Evolutionary conservation across 1,140 invertebrate genomes (phyloP), one percentile per base, ranked within the genome.

Genomic region (Popillia japonica): DNA sequence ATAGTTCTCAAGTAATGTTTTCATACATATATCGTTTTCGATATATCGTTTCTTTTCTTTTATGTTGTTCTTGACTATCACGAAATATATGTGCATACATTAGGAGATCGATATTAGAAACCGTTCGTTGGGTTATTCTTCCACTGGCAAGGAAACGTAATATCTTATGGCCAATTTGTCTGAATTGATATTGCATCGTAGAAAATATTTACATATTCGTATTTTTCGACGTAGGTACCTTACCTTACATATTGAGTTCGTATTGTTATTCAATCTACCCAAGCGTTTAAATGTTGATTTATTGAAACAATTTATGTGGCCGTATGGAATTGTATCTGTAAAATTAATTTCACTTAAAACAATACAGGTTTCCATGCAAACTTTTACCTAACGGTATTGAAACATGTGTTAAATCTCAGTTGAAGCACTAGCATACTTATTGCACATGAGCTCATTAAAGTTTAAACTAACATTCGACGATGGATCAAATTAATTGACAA

Each of bases 151-250:
- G 14, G n/a, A n/a, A 55, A 55, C 48, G 14, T 55, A 55, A 55
- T 55, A n/a, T 17, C 48, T n/a, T 55, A 55, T 55, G 10, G 48
- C 14, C 48, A 55, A 55, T 55, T 55, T 55, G 14, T 14, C 48
- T 11, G 48, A 55, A 55, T 55, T 55, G 48, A 55, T 55, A 55
- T 55, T 55, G 14, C 14, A 55, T 55, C n/a, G 48, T 55, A 55
- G 48, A 34, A 55, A 55, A n/a, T n/a, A 55, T 55, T 55, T 55
- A 55, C 48, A 55, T 55, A 55, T 55, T 55, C 17, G 48, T 55
- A 17, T 55, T 55, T 55, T 55, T n/a, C n/a, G n/a, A n/a, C 14
- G 14, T n/a, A 17, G n/a, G 17, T 55, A 55, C 48, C 48, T 14
- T 14, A 55, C 0, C 14, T 55, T 55, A 0, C 17, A 55, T n/a